phyloP scores from a whole-genome alignment of 2,113 vertebrate species.

The Numida meleagris region DNA sequence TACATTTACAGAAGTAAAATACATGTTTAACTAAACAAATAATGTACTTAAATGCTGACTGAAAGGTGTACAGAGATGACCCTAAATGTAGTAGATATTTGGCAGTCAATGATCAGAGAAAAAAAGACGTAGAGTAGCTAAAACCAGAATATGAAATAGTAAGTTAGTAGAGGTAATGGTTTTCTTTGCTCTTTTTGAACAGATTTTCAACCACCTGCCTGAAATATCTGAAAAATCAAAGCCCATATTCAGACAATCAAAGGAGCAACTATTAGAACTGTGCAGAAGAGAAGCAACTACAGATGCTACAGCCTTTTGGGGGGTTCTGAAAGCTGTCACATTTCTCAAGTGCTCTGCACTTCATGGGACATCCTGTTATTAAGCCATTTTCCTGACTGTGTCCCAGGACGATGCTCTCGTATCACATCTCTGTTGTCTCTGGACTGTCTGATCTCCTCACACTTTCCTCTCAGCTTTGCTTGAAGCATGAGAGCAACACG shows the following conservation, averaged over 20 bases:
- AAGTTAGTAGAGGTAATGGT: neutral
- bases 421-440: neutral
- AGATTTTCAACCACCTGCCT: neutral
- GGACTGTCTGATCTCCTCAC: neutral
- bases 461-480: neutral
- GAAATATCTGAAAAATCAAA: conserved; percentile 4
- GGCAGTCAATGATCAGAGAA: neutral
- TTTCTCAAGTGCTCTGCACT: neutral
- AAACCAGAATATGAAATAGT: neutral
- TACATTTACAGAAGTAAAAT: conserved; percentile 36
- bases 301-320: neutral
- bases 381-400: conserved; percentile 21
- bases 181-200: neutral
- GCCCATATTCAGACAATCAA: neutral
- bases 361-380: conserved; percentile 13
- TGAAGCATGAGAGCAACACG: neutral
- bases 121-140: neutral
- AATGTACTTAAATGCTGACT: neutral
- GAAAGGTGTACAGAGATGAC: neutral
- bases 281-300: neutral
- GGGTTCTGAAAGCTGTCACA: neutral
- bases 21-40: conserved; percentile 23
- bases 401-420: neutral
- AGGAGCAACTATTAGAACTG: neutral
- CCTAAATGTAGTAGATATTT: neutral